phyloP scores from a whole-genome alignment of 2,113 vertebrate species.

The Pelobates fuscus region DNA sequence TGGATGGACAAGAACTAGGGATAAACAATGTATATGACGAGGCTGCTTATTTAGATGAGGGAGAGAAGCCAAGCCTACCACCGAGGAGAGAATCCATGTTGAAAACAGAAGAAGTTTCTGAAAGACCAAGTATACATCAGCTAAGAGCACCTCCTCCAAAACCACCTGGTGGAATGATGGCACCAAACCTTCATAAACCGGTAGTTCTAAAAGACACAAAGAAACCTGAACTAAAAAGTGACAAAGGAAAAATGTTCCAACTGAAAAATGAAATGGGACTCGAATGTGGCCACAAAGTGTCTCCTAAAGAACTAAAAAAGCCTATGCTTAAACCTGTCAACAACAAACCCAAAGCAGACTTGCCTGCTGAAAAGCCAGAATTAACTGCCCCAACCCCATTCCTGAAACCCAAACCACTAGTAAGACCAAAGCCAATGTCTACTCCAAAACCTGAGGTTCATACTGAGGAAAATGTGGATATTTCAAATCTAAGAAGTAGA shows the following conservation, averaged over 20 bases:
- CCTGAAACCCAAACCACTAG: slow-evolving; percentile 83
- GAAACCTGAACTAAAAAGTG: slow-evolving; percentile 78
- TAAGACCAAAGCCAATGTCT: slow-evolving; percentile 85
- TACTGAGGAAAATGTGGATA: slow-evolving; percentile 83
- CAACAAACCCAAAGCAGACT: slow-evolving; percentile 81
- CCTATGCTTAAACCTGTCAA: slow-evolving; percentile 91
- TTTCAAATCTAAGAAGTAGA: slow-evolving; percentile 90
- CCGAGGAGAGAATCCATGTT: slow-evolving; percentile 92
- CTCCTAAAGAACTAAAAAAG: slow-evolving; percentile 92
- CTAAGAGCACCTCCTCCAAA: slow-evolving; percentile 82
- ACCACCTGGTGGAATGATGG: slow-evolving; percentile 81
- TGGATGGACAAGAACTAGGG: slow-evolving; percentile 54
- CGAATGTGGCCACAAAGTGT: slow-evolving; percentile 92
- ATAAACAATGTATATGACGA: slow-evolving; percentile 72
- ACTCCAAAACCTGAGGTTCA: slow-evolving; percentile 75
- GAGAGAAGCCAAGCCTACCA: slow-evolving; percentile 92
- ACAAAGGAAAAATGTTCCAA: slow-evolving; percentile 87
- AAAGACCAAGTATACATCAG: slow-evolving; percentile 72
- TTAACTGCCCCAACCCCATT: slow-evolving; percentile 68
- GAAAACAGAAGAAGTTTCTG: slow-evolving; percentile 84
- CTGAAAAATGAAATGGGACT: slow-evolving; percentile 94
- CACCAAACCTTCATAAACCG: slow-evolving; percentile 78
- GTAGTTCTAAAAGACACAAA: slow-evolving; percentile 71
- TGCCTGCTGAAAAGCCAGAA: slow-evolving; percentile 79
- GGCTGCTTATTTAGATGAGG: slow-evolving; percentile 63